phyloP scores from a whole-genome alignment of 1,140 invertebrate species.

The Chironomus striatipennis region DNA sequence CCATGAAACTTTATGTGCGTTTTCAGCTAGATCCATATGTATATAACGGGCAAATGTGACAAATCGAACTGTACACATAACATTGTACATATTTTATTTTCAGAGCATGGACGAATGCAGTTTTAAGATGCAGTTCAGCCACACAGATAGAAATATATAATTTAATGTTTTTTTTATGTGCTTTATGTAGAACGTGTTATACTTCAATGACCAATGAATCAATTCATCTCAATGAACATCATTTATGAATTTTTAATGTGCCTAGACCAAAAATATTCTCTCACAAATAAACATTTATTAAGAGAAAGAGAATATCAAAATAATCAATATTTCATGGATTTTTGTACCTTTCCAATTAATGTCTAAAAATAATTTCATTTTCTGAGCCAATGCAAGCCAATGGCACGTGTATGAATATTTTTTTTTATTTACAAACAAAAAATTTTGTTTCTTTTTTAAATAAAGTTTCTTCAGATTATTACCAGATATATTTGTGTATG shows the following conservation, averaged over 20 bases:
- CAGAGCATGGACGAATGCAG: neutral
- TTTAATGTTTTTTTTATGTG: neutral
- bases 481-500: neutral
- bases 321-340: no score
- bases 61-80: neutral
- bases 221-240: neutral
- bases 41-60: slow-evolving; percentile 2
- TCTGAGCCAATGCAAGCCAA: slow-evolving; percentile 31
- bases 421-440: neutral
- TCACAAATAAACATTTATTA: no score
- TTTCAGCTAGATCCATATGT: neutral
- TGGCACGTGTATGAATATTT: neutral
- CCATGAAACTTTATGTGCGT: slow-evolving; percentile 1
- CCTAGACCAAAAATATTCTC: neutral
- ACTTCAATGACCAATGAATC: neutral
- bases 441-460: no score
- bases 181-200: neutral
- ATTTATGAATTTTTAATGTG: neutral
- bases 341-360: neutral
- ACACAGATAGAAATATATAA: no score
- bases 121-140: neutral
- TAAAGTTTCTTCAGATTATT: neutral
- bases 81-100: neutral
- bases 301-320: no score
- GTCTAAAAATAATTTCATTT: slow-evolving; percentile 25